Base-by-base conservation (phyloP, 2,888 invertebrate genomes). In the Brenthis ino region DNA sequence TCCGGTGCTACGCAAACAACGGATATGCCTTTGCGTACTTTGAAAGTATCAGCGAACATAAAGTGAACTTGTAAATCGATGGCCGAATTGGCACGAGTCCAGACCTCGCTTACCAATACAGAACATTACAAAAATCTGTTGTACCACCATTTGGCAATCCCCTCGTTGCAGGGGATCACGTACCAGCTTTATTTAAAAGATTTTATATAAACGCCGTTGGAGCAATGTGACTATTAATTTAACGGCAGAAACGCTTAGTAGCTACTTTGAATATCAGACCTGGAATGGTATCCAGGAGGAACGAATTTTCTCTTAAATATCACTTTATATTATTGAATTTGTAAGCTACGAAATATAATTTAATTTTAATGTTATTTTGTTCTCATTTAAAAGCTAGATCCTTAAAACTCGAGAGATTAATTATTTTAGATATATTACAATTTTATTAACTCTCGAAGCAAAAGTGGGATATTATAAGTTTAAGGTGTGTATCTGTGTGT, bases 71-170 rank as follows among this genome's bases (percentile, higher is more conserved):
- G 90, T 87, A 86, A 91, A 91, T 91, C 91, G 91, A 91, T 91
- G 90, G 79, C 87, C 89, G 88, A 88, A 87, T 91, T 91, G 91
- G 91, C 91, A 66, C 69, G 63, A 68, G 80, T 85, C 91, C 91
- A 91, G 85, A 87, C 87, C 88, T 78, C 85, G 83, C 84, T 89
- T 86, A 89, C 90, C 90, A 89, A 88, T 87, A 89, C 85, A 83
- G 88, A 86, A 81, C 90, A 88, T 91, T 90, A 89, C 88, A 90
- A 91, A 91, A 91, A 91, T 91, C 89, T 91, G 91, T 91, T 91
- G 91, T 89, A 85, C 82, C 83, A 83, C 86, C 87, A 88, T 90
- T 91, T 91, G 91, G 90, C 91, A 89, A 82, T 79, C 77, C 77
- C 77, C 77, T 72, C 79, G 77, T 76, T 76, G 76, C 77, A 73